Conservation (phyloP, 1,140 invertebrate species). For the Drosophila santomea region DNA sequence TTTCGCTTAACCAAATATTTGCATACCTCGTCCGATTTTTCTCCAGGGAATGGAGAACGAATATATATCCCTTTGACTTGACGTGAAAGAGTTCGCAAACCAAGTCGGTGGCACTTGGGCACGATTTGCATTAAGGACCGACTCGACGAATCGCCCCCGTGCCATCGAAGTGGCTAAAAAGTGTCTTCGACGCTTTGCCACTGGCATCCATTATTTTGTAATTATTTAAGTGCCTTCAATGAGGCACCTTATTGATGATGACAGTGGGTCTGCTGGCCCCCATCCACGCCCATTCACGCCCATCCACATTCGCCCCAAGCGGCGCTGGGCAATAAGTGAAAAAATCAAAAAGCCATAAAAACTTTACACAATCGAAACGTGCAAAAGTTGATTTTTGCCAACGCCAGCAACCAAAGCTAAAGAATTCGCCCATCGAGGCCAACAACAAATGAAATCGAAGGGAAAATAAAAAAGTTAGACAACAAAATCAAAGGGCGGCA, state of each 20-base stretch:
- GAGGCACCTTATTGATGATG: constrained; percentile 52
- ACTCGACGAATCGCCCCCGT: background rate
- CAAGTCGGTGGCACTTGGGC: constrained; percentile 60
- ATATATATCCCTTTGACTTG: constrained; percentile 39
- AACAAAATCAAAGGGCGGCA: constrained; percentile 79
- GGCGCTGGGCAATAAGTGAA: constrained; percentile 71
- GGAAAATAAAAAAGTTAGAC: constrained; percentile 44
- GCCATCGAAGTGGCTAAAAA: constrained; percentile 42
- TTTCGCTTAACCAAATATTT: constrained; percentile 75
- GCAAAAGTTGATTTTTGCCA: constrained; percentile 82
- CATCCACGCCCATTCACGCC: constrained; percentile 2
- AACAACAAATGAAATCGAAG: constrained; percentile 16
- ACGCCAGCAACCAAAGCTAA: constrained; percentile 67
- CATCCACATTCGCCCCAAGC: background rate
- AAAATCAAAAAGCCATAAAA: constrained; percentile 84
- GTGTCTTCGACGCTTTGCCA: constrained; percentile 50
- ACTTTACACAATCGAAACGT: constrained; percentile 84
- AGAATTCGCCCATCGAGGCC: constrained; percentile 3
- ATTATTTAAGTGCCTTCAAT: constrained; percentile 77
- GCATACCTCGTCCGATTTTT: constrained; percentile 58
- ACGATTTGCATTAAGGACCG: constrained; percentile 72
- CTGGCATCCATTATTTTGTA: constrained; percentile 77
- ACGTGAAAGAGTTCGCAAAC: constrained; percentile 60
- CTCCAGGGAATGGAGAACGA: constrained; percentile 8
- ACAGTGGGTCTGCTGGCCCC: constrained; percentile 18